phyloP scores from a whole-genome alignment of 92 coral and sea anemone genomes.

The Nematostella vectensis region DNA sequence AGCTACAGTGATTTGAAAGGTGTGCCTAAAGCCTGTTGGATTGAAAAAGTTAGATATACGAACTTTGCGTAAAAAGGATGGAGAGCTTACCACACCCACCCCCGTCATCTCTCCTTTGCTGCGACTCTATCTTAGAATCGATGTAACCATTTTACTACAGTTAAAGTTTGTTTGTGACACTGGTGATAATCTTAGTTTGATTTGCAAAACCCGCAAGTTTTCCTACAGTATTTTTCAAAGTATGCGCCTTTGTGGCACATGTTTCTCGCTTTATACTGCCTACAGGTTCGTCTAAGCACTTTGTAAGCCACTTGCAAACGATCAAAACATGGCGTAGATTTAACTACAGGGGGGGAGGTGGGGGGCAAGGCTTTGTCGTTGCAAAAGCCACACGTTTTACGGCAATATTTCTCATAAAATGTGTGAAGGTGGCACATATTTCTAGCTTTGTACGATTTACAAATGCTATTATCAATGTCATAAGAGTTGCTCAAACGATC shows the following conservation, averaged over 20 bases:
- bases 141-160: too few relatives aligned
- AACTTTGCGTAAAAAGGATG: too few relatives aligned
- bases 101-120: too few relatives aligned
- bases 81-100: too few relatives aligned
- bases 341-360: too few relatives aligned
- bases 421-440: not conserved
- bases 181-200: too few relatives aligned
- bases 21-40: too few relatives aligned
- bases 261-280: not conserved
- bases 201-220: conserved; percentile 33
- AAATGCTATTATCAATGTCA: not conserved
- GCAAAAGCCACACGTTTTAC: conserved; percentile 16
- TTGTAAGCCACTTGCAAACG: not conserved
- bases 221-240: conserved; percentile 15
- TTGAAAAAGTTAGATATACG: too few relatives aligned
- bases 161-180: too few relatives aligned
- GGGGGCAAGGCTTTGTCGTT: not conserved
- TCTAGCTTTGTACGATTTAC: conserved; percentile 6
- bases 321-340: not conserved
- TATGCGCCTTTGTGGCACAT: conserved; percentile 6
- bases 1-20: too few relatives aligned
- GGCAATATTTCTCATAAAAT: conserved; percentile 7
- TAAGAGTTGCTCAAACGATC: conserved; percentile 9
- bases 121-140: too few relatives aligned
- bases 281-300: not conserved